Conservation (phyloP, 1,140 invertebrate species). For the Megalonaias nervosa region DNA sequence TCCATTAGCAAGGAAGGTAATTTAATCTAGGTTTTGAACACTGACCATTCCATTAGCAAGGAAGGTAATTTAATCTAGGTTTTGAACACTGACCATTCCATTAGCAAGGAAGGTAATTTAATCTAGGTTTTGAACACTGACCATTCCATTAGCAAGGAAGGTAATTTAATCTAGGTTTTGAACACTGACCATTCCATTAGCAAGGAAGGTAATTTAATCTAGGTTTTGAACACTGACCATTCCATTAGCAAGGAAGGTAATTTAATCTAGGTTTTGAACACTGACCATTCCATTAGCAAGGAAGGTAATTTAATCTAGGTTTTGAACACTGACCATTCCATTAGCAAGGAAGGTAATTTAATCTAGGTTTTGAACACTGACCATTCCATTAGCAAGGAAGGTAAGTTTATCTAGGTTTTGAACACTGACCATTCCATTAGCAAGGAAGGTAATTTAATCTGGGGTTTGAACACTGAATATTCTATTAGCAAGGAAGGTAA, state of each 20-base stretch:
- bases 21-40: neutral
- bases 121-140: slow-evolving; percentile 72
- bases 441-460: slow-evolving; percentile 63
- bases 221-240: neutral
- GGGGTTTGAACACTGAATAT: neutral
- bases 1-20: slow-evolving; percentile 70
- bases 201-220: slow-evolving; percentile 67
- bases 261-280: neutral
- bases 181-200: slow-evolving; percentile 76
- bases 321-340: slow-evolving; percentile 75
- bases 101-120: neutral
- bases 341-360: slow-evolving; percentile 68
- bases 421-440: slow-evolving; percentile 76
- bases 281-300: neutral
- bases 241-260: neutral
- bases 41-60: neutral
- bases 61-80: neutral
- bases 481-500: neutral
- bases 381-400: slow-evolving; percentile 72
- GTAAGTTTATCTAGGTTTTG: slow-evolving; percentile 41
- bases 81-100: neutral
- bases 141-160: slow-evolving; percentile 72
- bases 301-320: neutral
- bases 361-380: slow-evolving; percentile 72
- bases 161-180: slow-evolving; percentile 40